Base-by-base conservation (phyloP, 1,140 invertebrate genomes). In the Pectinophora gossypiella region DNA sequence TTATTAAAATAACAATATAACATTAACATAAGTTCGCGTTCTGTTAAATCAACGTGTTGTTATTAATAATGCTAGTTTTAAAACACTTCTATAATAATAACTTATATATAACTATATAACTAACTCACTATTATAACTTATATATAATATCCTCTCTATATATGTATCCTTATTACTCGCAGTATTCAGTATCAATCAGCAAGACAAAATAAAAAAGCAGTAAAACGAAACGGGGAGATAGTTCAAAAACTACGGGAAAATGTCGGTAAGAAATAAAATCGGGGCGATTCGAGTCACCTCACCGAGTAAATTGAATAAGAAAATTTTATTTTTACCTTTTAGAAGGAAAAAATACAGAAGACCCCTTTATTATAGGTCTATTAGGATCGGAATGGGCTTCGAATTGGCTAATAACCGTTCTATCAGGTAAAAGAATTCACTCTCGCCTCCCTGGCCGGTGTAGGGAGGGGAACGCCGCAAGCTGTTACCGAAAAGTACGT, bases 371-470 rank as follows among this genome's bases (percentile, higher is more conserved):
- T 86, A 77, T 71, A 70, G 76, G 71, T 86, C 80, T 84, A 86
- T 86, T 86, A 86, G 79, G 81, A 78, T 66, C 71, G 76, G 68
- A 83, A 83, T 81, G 76, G 74, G 54, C 75, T 76, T 83, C 73
- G 72, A 83, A 85, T 86, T 78, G 83, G 81, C 77, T 86, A 85
- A 85, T 85, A 85, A 85, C 81, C 70, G 81, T 82, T 73, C 81
- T 83, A 85, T 86, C 81, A 86, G 83, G 83, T 85, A 79, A 80
- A 85, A 78, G 76, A 86, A 86, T 85, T 83, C 76, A 84, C 82
- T 85, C 79, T n/a, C n/a, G n/a, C 59, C 56, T 72, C n/a, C n/a
- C 27, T 32, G 27, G n/a, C 2, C 2, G 27, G 27, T 32, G 9
- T 32, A 32, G 27, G 27, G 27, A 32, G 27, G 27, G 27, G 27